Evolutionary conservation across 2,888 invertebrate genomes (phyloP), one percentile per base, ranked within the genome.

Genomic region (Mesorhabditis spiculigera): DNA sequence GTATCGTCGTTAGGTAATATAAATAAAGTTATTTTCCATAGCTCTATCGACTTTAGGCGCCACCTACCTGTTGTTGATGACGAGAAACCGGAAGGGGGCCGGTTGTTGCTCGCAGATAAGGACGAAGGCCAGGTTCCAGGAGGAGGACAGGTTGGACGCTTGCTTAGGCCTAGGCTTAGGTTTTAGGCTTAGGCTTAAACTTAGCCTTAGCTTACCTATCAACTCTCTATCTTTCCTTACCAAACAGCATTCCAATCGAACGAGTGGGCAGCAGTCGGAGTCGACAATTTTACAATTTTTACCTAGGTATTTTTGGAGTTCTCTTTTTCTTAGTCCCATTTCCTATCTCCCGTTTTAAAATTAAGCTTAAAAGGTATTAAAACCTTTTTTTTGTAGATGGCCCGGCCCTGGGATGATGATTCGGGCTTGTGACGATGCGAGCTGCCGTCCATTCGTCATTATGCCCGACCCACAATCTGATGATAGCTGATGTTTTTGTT

Each of bases 261-360:
- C 58, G n/a, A n/a, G 28, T 28, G 28, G 28, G 28, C 28, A 28
- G 28, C 28, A 50, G n/a, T n/a, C 8, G 10, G 8, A 50, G n/a
- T 50, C 58, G 58, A 50, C 58, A 50, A 10, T 50, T 50, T n/a
- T 50, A 50, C 58, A 50, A 50, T n/a, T 50, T 50, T 50, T 50
- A 50, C 58, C 8, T 50, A 10, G 58, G 58, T 50, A 50, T 28
- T 1, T 1, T 28, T 28, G 28, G 28, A 28, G 28, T 28, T 3
- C 28, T 1, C 28, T 28, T 28, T 28, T 28, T 28, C 28, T 28
- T 28, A 28, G 3, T 28, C 3, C 28, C 28, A 1, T 28, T 28
- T 28, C 3, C 28, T 28, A 28, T 28, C 28, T 1, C 28, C 28
- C 28, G 3, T 28, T 28, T 28, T 28, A 28, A 28, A 28, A 28